phyloP scores from a whole-genome alignment of 2,113 vertebrate genomes.

The Scopus umbretta region DNA sequence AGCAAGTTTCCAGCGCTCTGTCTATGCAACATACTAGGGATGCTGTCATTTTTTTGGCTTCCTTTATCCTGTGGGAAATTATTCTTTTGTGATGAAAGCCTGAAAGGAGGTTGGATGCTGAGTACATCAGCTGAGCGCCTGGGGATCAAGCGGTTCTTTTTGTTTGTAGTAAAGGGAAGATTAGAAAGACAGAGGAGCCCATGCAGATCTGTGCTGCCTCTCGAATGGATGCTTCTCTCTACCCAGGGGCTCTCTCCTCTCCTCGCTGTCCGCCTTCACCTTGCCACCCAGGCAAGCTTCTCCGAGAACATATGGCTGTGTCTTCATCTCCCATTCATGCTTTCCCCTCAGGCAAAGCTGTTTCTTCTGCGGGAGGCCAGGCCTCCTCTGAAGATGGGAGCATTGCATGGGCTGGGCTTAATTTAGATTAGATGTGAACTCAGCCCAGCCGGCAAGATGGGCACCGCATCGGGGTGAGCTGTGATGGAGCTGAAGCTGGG shows the following conservation, averaged over 20 bases:
- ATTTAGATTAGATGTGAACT: not conserved
- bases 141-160: not conserved
- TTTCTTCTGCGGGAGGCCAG: not conserved
- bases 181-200: not conserved
- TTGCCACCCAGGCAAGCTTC: not conserved
- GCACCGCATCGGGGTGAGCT: rapidly evolving
- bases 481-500: not conserved
- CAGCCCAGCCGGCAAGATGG: rapidly evolving
- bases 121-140: not conserved
- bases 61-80: not conserved
- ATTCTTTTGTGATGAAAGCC: not conserved
- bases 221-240: not conserved
- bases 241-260: rapidly evolving
- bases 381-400: not conserved
- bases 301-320: rapidly evolving
- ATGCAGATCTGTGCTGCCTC: not conserved
- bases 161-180: not conserved
- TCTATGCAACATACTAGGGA: rapidly evolving
- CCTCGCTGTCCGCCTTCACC: not conserved
- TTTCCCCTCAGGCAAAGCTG: not conserved
- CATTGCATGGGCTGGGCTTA: not conserved
- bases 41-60: not conserved
- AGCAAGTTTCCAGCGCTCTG: not conserved
- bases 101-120: not conserved
- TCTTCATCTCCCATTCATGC: not conserved